Evolutionary conservation across 2,797 vertebrate genomes (phyloP).

Genomic region (Gila robusta): DNA sequence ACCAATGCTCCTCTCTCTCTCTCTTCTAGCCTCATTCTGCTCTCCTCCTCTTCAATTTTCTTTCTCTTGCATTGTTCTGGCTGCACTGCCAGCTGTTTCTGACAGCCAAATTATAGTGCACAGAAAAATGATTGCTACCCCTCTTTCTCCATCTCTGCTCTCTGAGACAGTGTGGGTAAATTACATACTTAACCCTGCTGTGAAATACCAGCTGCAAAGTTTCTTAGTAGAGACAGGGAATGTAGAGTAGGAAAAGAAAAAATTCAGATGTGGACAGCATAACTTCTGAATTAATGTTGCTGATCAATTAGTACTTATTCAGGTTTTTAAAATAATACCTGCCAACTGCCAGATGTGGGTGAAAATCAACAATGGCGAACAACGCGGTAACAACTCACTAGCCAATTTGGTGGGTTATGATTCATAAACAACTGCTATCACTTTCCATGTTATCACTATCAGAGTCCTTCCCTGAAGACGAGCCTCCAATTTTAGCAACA

Average conservation of each 20-base stretch:
- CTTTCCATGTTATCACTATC: not conserved
- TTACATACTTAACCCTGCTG: slow-evolving; percentile 68
- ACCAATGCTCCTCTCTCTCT: slow-evolving; percentile 66
- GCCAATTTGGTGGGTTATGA: not conserved
- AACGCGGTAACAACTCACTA: not conserved
- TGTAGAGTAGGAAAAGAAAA: slow-evolving; percentile 19
- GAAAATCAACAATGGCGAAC: not conserved
- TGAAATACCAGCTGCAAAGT: slow-evolving; percentile 59
- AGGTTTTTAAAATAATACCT: not conserved
- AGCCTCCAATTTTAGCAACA: not conserved
- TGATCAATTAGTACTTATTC: not conserved
- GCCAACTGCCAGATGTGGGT: not conserved
- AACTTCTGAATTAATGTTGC: not conserved
- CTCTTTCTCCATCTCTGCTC: slow-evolving; percentile 23
- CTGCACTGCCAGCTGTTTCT: slow-evolving; percentile 78
- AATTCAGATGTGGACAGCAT: slow-evolving; percentile 35
- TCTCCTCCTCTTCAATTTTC: slow-evolving; percentile 38
- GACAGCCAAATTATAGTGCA: slow-evolving; percentile 80
- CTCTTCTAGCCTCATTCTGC: slow-evolving; percentile 36
- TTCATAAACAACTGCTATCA: not conserved
- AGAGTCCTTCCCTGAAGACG: not conserved
- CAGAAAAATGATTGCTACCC: slow-evolving; percentile 74
- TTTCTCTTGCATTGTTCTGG: slow-evolving; percentile 78
- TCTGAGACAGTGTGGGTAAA: slow-evolving; percentile 71
- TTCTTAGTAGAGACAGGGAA: slow-evolving; percentile 46